These are phyloP conservation scores for Sicus ferrugineus DNA, from an alignment of 2,888 invertebrate species.

Conservation along the genomic window DNA sequence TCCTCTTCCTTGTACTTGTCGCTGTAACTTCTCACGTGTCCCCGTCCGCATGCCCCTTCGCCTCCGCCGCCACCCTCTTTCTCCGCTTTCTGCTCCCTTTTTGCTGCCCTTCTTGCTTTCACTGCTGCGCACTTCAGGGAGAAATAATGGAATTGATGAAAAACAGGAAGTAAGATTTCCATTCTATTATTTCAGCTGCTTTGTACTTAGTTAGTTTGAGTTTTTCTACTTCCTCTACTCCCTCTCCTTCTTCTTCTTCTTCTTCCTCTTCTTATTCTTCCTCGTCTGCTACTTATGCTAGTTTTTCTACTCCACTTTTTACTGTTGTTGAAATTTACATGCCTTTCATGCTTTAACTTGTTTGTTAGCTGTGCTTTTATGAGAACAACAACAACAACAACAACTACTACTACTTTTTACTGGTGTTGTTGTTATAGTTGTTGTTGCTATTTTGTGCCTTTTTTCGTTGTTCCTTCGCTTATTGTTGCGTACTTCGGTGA, in stretches of 20 bases:
- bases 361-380: constrained; percentile 29
- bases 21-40: background rate
- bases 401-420: background rate
- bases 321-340: constrained; percentile 14
- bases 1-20: too few relatives aligned
- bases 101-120: constrained; percentile 24
- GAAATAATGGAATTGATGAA: constrained; percentile 42
- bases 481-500: constrained; percentile 13
- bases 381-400: background rate
- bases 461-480: constrained; percentile 18
- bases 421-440: constrained; percentile 18
- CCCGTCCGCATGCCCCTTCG: background rate
- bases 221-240: background rate
- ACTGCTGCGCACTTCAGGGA: constrained; percentile 39
- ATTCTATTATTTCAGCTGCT: constrained; percentile 37
- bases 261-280: background rate
- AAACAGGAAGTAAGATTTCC: constrained; percentile 42
- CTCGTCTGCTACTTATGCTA: background rate
- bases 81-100: background rate
- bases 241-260: constrained; percentile 4
- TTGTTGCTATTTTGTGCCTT: constrained; percentile 22
- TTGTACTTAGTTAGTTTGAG: constrained; percentile 20
- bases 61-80: background rate
- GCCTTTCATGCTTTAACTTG: constrained; percentile 22
- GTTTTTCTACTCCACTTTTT: constrained; percentile 8